Conservation (phyloP, 2,888 invertebrate species). For the Cynaeus angustus region DNA sequence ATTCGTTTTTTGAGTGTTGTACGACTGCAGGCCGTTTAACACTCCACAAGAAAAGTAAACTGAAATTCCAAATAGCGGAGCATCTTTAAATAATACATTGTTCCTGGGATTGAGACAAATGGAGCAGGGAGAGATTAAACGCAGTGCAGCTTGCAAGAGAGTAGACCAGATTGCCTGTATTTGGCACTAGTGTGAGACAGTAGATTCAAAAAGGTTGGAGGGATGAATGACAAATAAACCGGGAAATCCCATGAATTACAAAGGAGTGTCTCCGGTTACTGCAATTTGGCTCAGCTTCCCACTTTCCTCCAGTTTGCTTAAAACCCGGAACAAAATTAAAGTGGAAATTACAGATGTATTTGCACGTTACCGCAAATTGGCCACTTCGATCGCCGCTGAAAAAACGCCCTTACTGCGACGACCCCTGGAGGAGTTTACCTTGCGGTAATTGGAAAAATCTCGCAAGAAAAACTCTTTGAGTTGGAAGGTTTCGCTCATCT, state of each 20-base stretch:
- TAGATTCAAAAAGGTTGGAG: conserved; percentile 66
- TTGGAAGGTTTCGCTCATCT: conserved; percentile 24
- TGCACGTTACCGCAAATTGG: conserved; percentile 44
- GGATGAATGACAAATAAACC: conserved; percentile 72
- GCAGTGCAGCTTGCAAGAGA: conserved; percentile 59
- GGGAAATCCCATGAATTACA: conserved; percentile 72
- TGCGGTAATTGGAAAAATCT: conserved; percentile 27
- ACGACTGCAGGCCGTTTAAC: conserved; percentile 30
- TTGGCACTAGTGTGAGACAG: conserved; percentile 56
- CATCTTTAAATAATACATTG: conserved; percentile 72
- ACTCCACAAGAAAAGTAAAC: conserved; percentile 54
- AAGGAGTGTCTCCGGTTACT: conserved; percentile 71
- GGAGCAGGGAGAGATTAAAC: conserved; percentile 70
- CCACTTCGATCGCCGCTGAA: conserved; percentile 26
- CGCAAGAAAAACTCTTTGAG: conserved; percentile 20
- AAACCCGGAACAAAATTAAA: conserved; percentile 66
- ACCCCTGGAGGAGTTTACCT: conserved; percentile 20
- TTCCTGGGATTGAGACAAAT: conserved; percentile 72
- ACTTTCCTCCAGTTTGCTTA: conserved; percentile 63
- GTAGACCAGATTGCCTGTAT: conserved; percentile 55
- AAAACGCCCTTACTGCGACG: conserved; percentile 16
- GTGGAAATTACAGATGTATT: conserved; percentile 68
- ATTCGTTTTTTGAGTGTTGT: background rate
- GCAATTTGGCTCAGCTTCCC: conserved; percentile 49
- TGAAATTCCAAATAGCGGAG: conserved; percentile 57